Conservation (phyloP, 2,113 vertebrate genomes). For the Ictalurus furcatus region DNA sequence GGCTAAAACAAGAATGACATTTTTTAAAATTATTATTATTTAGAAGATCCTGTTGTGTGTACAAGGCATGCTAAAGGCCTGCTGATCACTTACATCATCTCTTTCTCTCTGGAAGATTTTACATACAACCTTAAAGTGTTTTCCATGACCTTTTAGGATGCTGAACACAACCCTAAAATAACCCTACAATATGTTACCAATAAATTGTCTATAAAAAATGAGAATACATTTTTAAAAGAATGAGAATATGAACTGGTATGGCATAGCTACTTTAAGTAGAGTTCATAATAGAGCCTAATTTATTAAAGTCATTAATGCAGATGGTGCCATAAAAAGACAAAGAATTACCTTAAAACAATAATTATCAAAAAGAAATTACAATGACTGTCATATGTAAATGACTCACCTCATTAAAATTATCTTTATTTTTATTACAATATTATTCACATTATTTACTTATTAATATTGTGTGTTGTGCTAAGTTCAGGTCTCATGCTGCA, state of each 20-base stretch:
- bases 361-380: neutral
- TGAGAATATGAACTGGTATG: neutral
- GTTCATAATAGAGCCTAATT: neutral
- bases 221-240: neutral
- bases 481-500: neutral
- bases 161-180: neutral
- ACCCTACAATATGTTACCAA: neutral
- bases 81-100: neutral
- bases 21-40: neutral
- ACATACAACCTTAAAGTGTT: neutral
- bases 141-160: neutral
- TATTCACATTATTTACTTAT: neutral
- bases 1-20: conserved; percentile 33
- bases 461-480: neutral
- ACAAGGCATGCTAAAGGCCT: no score
- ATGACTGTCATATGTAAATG: neutral
- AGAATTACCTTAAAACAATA: neutral
- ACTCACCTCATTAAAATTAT: neutral
- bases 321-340: neutral
- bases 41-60: neutral
- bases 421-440: neutral
- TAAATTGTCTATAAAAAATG: neutral
- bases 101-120: neutral
- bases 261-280: neutral
- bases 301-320: neutral